These are phyloP conservation scores for Cromileptes altivelis DNA, from an alignment of 2,113 vertebrate genomes.

Conservation along the genomic window DNA sequence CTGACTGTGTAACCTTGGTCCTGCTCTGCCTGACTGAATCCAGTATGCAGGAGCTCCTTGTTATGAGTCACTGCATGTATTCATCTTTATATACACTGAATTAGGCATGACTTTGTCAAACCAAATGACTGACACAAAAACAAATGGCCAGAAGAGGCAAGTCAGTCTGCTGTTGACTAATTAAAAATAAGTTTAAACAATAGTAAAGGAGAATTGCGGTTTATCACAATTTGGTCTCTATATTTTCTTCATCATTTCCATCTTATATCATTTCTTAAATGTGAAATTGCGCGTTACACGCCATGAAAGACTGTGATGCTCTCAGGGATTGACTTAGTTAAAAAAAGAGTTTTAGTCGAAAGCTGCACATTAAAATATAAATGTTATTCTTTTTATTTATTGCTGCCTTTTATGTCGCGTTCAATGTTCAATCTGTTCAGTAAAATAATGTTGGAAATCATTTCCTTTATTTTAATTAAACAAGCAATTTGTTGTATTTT, in stretches of 20 bases:
- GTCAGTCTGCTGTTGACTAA: neutral
- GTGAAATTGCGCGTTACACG: no score
- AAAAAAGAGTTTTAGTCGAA: no score
- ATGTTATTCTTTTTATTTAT: no score
- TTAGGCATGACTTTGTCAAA: conserved; percentile 32
- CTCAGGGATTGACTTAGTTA: no score
- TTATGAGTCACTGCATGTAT: conserved; percentile 36
- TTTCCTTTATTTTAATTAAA: no score
- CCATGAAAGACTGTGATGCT: no score
- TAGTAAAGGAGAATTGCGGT: neutral
- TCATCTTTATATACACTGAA: conserved; percentile 37
- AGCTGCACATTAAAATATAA: no score
- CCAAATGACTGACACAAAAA: conserved; percentile 33
- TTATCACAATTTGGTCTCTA: no score
- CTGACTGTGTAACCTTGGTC: conserved; percentile 48
- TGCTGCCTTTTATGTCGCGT: no score
- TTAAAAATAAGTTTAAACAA: neutral
- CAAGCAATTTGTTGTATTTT: no score
- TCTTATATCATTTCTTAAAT: neutral
- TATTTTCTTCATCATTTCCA: neutral
- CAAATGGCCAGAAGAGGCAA: conserved; percentile 14
- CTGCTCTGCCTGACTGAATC: conserved; percentile 50
- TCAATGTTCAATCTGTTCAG: no score
- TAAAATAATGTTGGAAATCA: no score
- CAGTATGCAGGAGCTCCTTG: conserved; percentile 19